Percentiles rank a stretch among this genome's conserved stretches.
Conservation (phyloP, 2,888 invertebrate genomes). For the Eristalinus aeneus region DNA sequence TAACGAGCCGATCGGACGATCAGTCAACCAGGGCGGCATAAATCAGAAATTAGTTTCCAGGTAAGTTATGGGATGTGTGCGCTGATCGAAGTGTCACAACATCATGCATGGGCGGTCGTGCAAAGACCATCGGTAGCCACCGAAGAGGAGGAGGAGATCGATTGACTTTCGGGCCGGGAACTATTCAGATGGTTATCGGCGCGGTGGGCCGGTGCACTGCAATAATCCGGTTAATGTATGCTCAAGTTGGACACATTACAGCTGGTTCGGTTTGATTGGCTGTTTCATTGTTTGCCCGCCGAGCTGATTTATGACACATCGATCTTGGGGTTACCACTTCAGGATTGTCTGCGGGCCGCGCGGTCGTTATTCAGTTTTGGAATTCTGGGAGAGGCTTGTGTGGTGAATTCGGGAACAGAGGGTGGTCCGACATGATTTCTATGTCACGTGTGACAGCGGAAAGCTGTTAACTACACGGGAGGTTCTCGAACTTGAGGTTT, state of each 20-base stretch:
- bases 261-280: conserved; percentile 8
- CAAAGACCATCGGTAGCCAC: conserved; percentile 39
- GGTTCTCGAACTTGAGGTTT: not conserved
- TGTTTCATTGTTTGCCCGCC: conserved; percentile 17
- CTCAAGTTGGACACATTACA: conserved; percentile 28
- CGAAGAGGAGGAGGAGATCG: conserved; percentile 46
- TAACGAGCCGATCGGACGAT: conserved; percentile 31
- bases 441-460: conserved; percentile 42
- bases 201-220: conserved; percentile 24
- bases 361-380: conserved; percentile 49
- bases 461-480: conserved; percentile 41
- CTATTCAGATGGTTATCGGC: conserved; percentile 42
- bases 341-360: conserved; percentile 31
- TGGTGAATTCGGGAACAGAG: conserved; percentile 32
- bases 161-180: conserved; percentile 54
- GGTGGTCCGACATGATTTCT: conserved; percentile 44
- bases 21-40: conserved; percentile 49
- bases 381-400: conserved; percentile 36
- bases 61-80: conserved; percentile 24
- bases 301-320: conserved; percentile 59
- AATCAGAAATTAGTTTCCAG: conserved; percentile 52
- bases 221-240: conserved; percentile 39
- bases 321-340: conserved; percentile 50
- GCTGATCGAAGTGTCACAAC: conserved; percentile 55
- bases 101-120: conserved; percentile 62